These are phyloP conservation scores for Brotogeris chrysoptera DNA, from an alignment of 2,797 vertebrate genomes.

Conservation along the genomic window DNA sequence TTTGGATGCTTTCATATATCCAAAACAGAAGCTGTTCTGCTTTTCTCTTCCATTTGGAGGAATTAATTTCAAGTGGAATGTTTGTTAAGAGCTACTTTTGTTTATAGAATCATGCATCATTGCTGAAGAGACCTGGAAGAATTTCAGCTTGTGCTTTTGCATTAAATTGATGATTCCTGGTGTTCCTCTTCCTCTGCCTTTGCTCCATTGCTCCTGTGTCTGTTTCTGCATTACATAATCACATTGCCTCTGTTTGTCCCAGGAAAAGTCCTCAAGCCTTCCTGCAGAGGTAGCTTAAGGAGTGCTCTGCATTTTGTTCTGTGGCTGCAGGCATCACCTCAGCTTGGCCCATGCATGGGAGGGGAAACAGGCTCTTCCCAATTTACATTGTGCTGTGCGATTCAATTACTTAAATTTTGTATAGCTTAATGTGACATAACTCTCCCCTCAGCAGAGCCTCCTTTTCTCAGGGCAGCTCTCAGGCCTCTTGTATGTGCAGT, in stretches of 20 bases:
- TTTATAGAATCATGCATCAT: background rate
- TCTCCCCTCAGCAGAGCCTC: background rate
- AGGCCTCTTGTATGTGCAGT: background rate
- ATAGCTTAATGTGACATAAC: background rate
- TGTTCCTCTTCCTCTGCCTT: background rate
- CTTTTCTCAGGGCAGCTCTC: background rate
- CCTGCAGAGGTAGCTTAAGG: background rate
- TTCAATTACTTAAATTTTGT: background rate
- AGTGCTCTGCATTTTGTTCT: background rate
- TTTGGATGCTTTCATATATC: background rate
- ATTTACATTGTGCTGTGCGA: background rate
- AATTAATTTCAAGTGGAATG: background rate
- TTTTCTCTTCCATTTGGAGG: background rate
- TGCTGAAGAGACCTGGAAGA: background rate
- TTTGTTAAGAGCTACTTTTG: slow-evolving; percentile 3
- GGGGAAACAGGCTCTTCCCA: background rate
- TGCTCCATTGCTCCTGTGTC: background rate
- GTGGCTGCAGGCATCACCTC: background rate
- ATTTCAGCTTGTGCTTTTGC: background rate
- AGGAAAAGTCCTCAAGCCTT: background rate
- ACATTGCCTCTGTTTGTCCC: background rate
- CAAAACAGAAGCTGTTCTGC: background rate
- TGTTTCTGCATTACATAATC: background rate
- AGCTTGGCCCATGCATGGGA: background rate
- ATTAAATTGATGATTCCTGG: background rate